Base-by-base conservation (phyloP, 1,140 invertebrate species). In the Pseudoatta argentina region DNA sequence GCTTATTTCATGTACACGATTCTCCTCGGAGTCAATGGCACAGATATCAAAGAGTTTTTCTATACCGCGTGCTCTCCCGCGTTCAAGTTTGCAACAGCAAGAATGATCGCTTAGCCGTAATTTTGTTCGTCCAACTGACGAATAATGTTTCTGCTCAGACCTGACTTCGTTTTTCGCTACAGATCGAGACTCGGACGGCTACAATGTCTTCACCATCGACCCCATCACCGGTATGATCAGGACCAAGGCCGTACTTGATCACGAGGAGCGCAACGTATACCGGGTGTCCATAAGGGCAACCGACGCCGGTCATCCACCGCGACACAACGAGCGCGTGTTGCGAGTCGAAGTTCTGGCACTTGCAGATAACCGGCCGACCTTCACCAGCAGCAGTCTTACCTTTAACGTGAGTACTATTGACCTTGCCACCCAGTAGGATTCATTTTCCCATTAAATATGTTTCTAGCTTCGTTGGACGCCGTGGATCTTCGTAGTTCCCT, bases 361-460 rank as follows among this genome's bases (percentile, higher is more conserved):
- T 61, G 98, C 98, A 93, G 98, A 99, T 94, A 98, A 98, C 94
- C 96, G 98, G 91, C 98, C 98, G 39, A 98, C 97, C 73, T 99
- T 99, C 94, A 98, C 98, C 57, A 98, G 98, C 91, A 98, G 98
- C 76, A 98, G 98, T 94, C 96, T 99, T 87, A 96, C 97, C 72
- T 98, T 98, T 95, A 97, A 97, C 95, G 97, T 98, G 94, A 96
- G 96, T 96, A 89, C 64, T 63, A 72, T 81, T 83, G 48, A 72
- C 75, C 78, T 53, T 61, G 12, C 44, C 67, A 66, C 34, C 34
- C 51, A 18, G 30, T 83, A 76, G 27, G 51, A 61, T 66, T 72
- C 83, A 64, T 88, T 77, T 75, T 24, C 48, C 24, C 69, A 24
- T 57, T 55, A 44, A 59, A 77, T 77, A 79, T 24, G 21, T 53